Percentiles rank a stretch among this genome's conserved stretches.
Conservation (phyloP, 2,797 vertebrate genomes). For the Heliangelus exortis region DNA sequence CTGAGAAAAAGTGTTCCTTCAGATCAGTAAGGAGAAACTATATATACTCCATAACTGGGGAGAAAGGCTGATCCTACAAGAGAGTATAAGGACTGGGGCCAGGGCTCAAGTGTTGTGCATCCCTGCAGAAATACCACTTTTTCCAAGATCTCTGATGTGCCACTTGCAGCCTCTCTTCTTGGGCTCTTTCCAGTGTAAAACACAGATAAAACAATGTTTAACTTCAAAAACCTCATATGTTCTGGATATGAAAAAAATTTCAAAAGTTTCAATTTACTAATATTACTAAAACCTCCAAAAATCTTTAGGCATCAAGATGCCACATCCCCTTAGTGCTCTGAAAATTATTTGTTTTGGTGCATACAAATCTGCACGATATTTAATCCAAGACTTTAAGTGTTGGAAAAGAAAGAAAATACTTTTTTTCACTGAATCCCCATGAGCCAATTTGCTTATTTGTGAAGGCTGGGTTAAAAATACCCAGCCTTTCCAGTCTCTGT, state of each 20-base stretch:
- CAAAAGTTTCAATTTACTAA: not conserved
- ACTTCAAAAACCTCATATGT: not conserved
- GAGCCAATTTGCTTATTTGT: not conserved
- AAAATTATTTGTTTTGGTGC: not conserved
- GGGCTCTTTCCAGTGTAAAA: not conserved
- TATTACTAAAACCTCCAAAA: not conserved
- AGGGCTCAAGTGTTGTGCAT: not conserved
- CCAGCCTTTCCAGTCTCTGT: not conserved
- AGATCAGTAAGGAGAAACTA: not conserved
- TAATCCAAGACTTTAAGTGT: not conserved
- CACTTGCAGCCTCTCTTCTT: not conserved
- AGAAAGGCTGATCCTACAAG: not conserved
- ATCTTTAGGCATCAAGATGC: not conserved
- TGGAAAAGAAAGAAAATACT: not conserved
- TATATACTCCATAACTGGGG: not conserved
- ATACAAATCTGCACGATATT: not conserved
- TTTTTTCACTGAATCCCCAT: not conserved
- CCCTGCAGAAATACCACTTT: not conserved
- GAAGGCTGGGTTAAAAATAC: constrained; percentile 30
- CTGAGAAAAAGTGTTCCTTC: not conserved
- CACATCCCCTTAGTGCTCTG: not conserved
- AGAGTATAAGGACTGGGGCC: not conserved
- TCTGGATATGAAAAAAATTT: not conserved
- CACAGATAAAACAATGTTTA: not conserved
- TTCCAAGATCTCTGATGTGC: not conserved